phyloP scores from a whole-genome alignment of 2,113 vertebrate genomes.

The Trogon surrucura region DNA sequence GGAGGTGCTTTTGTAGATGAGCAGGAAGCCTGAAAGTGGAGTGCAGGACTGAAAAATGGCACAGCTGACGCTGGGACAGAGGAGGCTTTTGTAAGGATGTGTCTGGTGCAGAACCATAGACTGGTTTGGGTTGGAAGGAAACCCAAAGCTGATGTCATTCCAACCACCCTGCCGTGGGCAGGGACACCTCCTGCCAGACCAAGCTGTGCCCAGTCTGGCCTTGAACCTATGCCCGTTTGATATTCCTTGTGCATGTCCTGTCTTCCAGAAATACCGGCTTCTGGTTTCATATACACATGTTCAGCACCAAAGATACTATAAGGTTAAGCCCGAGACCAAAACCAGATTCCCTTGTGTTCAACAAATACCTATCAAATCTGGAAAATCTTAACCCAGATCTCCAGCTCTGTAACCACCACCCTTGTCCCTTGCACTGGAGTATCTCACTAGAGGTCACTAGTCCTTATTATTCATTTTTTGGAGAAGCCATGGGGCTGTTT shows the following conservation, averaged over 20 bases:
- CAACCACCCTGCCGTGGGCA: background rate
- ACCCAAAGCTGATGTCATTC: background rate
- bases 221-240: background rate
- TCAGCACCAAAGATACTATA: rapidly evolving
- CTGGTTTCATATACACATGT: rapidly evolving
- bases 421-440: background rate
- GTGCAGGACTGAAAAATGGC: background rate
- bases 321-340: background rate
- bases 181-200: background rate
- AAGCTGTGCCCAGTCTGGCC: background rate
- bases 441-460: background rate
- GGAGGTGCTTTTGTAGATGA: background rate
- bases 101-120: background rate
- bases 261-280: background rate
- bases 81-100: background rate
- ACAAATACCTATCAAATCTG: background rate
- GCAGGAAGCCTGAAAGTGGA: background rate
- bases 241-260: rapidly evolving
- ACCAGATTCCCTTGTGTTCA: rapidly evolving
- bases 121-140: too few species aligned
- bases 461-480: background rate
- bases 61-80: background rate
- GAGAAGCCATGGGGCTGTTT: background rate
- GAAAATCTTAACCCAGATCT: background rate
- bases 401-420: background rate